These are phyloP conservation scores for Sebastes vulpes DNA, from an alignment of 2,797 vertebrate species.

Conservation along the genomic window DNA sequence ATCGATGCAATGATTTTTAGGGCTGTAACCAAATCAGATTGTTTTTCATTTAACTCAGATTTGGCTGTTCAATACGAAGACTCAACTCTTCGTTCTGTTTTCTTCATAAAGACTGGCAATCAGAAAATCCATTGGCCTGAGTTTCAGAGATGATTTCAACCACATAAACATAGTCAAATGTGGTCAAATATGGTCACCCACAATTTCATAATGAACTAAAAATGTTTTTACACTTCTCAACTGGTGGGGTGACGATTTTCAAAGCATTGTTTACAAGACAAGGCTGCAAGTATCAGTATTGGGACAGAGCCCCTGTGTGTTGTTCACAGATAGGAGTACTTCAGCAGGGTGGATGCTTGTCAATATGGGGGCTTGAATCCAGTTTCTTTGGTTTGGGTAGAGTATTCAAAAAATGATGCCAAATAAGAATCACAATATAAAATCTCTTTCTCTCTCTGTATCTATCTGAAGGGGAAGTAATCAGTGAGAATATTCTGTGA, in stretches of 20 bases:
- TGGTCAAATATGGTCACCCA: rapidly evolving
- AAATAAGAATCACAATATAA: not conserved
- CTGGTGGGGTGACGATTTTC: too few relatives aligned
- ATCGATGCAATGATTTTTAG: not conserved
- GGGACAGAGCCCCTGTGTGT: not conserved
- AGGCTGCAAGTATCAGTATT: not conserved
- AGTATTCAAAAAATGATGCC: rapidly evolving
- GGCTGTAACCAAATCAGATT: too few relatives aligned
- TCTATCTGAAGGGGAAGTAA: not conserved
- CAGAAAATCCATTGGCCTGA: too few relatives aligned
- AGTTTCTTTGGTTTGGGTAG: not conserved
- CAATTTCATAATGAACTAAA: too few relatives aligned
- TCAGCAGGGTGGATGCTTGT: not conserved
- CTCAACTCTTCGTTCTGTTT: too few relatives aligned
- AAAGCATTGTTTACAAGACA: not conserved
- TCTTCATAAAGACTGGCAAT: too few relatives aligned
- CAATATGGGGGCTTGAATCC: not conserved
- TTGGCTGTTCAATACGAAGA: too few relatives aligned
- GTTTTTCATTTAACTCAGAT: too few relatives aligned
- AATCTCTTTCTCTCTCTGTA: not conserved
- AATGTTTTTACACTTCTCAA: too few relatives aligned
- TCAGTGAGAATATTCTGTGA: not conserved
- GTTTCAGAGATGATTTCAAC: too few relatives aligned
- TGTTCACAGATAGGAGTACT: not conserved
- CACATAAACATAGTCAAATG: too few relatives aligned